Evolutionary conservation across 2,888 invertebrate species (phyloP).

Genomic region (Leptarthrus brevirostris): DNA sequence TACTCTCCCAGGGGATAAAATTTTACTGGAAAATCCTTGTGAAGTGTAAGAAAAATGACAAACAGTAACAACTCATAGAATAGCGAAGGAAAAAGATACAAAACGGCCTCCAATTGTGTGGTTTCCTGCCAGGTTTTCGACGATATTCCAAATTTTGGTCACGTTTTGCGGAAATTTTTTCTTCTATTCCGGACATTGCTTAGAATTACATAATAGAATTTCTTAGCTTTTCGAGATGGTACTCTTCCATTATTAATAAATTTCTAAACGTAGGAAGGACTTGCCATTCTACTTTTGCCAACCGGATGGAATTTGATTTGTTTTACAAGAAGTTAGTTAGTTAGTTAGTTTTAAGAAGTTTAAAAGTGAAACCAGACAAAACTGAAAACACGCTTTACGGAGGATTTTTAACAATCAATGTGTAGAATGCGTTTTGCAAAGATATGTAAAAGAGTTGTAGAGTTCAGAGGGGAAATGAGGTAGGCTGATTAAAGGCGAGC

Average conservation of each 20-base stretch:
- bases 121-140: neutral
- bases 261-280: neutral
- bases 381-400: too few species aligned
- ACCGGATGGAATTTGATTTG: conserved; percentile 16
- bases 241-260: conserved; percentile 17
- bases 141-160: conserved; percentile 34
- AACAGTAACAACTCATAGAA: neutral
- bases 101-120: neutral
- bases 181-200: conserved; percentile 34
- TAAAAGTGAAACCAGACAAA: too few species aligned
- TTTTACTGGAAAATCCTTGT: conserved; percentile 37
- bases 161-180: conserved; percentile 17
- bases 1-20: conserved; percentile 19
- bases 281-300: neutral
- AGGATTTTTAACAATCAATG: too few species aligned
- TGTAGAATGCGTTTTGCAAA: too few species aligned
- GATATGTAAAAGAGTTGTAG: too few species aligned
- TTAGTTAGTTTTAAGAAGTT: too few species aligned
- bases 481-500: too few species aligned
- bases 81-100: neutral
- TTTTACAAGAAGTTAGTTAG: neutral
- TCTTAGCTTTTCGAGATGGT: neutral
- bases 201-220: conserved; percentile 27
- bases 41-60: conserved; percentile 32
- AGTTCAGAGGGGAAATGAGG: too few species aligned